Evolutionary conservation across 2,797 vertebrate genomes (phyloP).

Genomic region (Pseudotriccus pelzelni): DNA sequence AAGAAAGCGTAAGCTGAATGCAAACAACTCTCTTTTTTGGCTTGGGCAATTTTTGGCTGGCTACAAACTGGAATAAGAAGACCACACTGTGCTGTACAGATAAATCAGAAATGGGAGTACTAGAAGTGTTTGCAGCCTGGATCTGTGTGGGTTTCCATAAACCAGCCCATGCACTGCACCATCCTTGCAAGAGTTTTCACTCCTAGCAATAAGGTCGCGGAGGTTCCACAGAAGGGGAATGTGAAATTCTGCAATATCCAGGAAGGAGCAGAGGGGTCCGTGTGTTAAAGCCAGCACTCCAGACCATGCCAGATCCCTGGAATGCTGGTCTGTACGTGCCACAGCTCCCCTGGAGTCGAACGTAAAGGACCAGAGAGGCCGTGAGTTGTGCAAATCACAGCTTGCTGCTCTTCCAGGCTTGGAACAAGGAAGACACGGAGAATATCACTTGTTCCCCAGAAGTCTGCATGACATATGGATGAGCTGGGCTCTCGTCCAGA

Average conservation of each 20-base stretch:
- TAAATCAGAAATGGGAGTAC: not conserved
- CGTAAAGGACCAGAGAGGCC: not conserved
- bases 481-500: not conserved
- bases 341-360: not conserved
- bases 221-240: accelerated
- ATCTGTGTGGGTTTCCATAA: not conserved
- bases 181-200: not conserved
- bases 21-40: not conserved
- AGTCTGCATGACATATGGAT: not conserved
- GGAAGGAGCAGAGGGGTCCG: accelerated
- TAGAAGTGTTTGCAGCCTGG: not conserved
- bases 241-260: not conserved
- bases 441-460: not conserved
- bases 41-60: not conserved
- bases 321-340: accelerated
- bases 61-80: not conserved
- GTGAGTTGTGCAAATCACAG: not conserved
- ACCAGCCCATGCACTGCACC: too few species aligned
- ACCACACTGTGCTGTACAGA: not conserved
- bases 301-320: not conserved
- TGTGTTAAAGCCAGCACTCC: not conserved
- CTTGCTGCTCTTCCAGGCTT: not conserved
- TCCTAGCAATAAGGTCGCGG: accelerated
- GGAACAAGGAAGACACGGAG: not conserved
- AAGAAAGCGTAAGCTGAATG: not conserved